Evolutionary conservation across 2,113 vertebrate species (phyloP).

Genomic region (Perca fluviatilis): DNA sequence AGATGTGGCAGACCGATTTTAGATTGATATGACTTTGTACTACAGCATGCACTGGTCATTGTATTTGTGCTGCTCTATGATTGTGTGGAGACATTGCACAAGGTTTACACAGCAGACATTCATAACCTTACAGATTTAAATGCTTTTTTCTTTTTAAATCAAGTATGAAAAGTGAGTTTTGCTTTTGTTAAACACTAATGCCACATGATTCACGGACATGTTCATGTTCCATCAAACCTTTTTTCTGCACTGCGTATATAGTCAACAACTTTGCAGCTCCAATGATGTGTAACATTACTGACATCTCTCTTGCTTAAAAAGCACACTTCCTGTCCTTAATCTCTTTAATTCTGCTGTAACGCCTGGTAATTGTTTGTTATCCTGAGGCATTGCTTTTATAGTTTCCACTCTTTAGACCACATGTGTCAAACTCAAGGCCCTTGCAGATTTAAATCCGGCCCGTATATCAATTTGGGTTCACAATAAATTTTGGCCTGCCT

Average conservation of each 20-base stretch:
- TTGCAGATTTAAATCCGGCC: no score
- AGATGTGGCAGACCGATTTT: constrained; percentile 58
- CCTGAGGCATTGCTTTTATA: constrained; percentile 6
- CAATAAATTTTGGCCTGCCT: no score
- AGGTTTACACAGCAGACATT: background rate
- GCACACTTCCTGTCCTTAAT: constrained; percentile 16
- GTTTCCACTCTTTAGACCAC: constrained; percentile 11
- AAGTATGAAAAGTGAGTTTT: constrained; percentile 15
- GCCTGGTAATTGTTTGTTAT: constrained; percentile 15
- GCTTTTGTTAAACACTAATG: constrained; percentile 29
- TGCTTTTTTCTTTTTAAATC: background rate
- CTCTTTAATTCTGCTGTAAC: constrained; percentile 45
- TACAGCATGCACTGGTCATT: background rate
- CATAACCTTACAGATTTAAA: background rate
- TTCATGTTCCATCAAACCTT: constrained; percentile 14
- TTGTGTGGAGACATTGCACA: background rate
- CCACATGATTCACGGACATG: constrained; percentile 21
- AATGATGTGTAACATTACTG: constrained; percentile 51
- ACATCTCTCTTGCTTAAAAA: constrained; percentile 9
- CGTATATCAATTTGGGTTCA: no score
- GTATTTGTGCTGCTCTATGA: background rate
- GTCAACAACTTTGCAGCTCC: constrained; percentile 34
- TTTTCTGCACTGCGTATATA: constrained; percentile 16
- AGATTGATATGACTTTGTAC: constrained; percentile 42
- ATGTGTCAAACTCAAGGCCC: no score